These are phyloP conservation scores for Sebastes taczanowskii DNA, from an alignment of 2,797 vertebrate species.

Conservation along the genomic window DNA sequence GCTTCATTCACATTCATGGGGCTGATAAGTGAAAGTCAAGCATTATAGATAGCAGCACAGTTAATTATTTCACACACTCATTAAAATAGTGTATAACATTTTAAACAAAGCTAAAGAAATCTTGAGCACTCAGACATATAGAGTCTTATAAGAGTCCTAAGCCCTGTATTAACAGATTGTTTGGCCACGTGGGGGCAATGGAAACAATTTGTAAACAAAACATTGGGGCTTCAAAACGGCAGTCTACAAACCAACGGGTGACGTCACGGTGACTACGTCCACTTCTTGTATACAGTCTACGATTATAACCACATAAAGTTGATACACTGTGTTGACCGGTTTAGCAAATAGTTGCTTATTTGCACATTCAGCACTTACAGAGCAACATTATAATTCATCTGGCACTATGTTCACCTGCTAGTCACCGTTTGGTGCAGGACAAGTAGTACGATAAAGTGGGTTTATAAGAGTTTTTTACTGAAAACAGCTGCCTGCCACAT, in stretches of 20 bases:
- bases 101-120: neutral
- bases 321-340: neutral
- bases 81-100: neutral
- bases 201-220: neutral
- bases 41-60: neutral
- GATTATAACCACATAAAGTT: neutral
- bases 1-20: neutral
- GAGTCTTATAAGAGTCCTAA: neutral
- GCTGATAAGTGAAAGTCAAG: neutral
- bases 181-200: neutral
- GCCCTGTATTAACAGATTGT: neutral
- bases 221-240: neutral
- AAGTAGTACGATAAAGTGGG: neutral
- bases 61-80: constrained; percentile 5
- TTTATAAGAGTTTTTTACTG: neutral
- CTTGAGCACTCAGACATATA: neutral
- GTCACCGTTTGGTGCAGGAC: neutral
- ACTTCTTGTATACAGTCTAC: too few relatives aligned
- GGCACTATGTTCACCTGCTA: neutral
- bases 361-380: neutral
- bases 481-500: neutral
- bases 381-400: neutral
- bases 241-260: too few relatives aligned
- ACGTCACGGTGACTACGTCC: too few relatives aligned
- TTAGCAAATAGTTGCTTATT: neutral